Conservation (phyloP, 2,888 invertebrate species). For the Isoperla grammatica region DNA sequence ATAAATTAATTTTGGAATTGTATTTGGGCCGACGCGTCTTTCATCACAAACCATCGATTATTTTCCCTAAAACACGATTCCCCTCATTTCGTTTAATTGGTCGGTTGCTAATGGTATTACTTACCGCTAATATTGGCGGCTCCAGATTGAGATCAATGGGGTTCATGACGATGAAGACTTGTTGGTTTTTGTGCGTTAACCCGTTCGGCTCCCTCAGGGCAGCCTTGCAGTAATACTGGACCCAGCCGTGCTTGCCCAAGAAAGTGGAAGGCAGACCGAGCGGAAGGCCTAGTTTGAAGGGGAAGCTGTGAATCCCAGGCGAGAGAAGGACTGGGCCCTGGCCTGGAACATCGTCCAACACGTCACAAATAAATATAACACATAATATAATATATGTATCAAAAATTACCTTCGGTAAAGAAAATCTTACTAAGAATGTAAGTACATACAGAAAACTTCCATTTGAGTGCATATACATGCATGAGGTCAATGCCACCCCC, state of each 20-base stretch:
- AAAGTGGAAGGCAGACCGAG: constrained; percentile 88
- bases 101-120: constrained; percentile 64
- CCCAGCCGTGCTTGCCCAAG: constrained; percentile 91
- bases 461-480: too few species aligned
- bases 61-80: too few species aligned
- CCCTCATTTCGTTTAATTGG: too few species aligned
- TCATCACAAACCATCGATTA: too few species aligned
- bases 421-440: too few species aligned
- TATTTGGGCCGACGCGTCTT: too few species aligned
- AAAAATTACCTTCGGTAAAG: too few species aligned
- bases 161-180: constrained; percentile 96
- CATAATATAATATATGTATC: too few species aligned
- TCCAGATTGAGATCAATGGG: constrained; percentile 90
- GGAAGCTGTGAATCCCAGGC: constrained; percentile 92
- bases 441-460: too few species aligned
- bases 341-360: constrained; percentile 57
- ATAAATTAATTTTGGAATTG: too few species aligned
- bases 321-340: constrained; percentile 78
- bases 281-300: constrained; percentile 86
- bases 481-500: too few species aligned
- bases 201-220: constrained; percentile 83
- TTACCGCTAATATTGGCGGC: constrained; percentile 79
- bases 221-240: constrained; percentile 90
- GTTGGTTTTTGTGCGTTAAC: constrained; percentile 89
- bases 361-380: too few species aligned